Evolutionary conservation across 2,888 invertebrate genomes (phyloP).

Genomic region (Athripsodes cinereus): DNA sequence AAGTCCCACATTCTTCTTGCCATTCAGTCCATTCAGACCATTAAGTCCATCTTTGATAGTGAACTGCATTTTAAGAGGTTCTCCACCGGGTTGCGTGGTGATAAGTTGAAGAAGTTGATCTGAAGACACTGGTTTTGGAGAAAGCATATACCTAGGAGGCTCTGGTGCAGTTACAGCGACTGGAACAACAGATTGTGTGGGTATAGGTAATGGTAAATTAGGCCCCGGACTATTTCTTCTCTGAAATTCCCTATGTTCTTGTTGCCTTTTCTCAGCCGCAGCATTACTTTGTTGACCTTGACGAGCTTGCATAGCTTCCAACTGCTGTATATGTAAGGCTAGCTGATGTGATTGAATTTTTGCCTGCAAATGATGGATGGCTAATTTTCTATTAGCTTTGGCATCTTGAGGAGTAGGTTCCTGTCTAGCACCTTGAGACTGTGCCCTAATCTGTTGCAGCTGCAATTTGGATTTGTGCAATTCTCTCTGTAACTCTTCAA

Average conservation of each 20-base stretch:
- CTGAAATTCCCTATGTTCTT: conserved; percentile 26
- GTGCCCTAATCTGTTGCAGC: conserved; percentile 55
- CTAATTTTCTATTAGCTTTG: conserved; percentile 32
- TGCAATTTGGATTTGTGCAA: conserved; percentile 69
- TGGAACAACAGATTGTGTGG: conserved; percentile 46
- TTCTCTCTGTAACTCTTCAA: conserved; percentile 81
- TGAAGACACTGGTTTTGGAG: conserved; percentile 34
- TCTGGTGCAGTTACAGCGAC: conserved; percentile 48
- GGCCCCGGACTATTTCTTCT: conserved; percentile 26
- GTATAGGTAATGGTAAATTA: conserved; percentile 45
- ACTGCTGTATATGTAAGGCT: conserved; percentile 51
- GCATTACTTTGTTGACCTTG: conserved; percentile 28
- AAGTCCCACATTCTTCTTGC: conserved; percentile 47
- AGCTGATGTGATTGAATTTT: conserved; percentile 58
- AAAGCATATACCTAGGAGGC: conserved; percentile 34
- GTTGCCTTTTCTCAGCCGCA: conserved; percentile 31
- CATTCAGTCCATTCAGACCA: conserved; percentile 25
- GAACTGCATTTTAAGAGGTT: conserved; percentile 27
- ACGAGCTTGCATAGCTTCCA: conserved; percentile 52
- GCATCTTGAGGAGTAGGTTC: conserved; percentile 47
- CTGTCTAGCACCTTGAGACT: conserved; percentile 33
- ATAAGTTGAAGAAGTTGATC: conserved; percentile 39
- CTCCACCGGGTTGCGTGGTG: conserved; percentile 36
- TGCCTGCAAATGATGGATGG: conserved; percentile 63
- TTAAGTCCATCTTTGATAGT: conserved; percentile 28